phyloP scores from a whole-genome alignment of 2,888 invertebrate species.

The Apotomis turbidana region DNA sequence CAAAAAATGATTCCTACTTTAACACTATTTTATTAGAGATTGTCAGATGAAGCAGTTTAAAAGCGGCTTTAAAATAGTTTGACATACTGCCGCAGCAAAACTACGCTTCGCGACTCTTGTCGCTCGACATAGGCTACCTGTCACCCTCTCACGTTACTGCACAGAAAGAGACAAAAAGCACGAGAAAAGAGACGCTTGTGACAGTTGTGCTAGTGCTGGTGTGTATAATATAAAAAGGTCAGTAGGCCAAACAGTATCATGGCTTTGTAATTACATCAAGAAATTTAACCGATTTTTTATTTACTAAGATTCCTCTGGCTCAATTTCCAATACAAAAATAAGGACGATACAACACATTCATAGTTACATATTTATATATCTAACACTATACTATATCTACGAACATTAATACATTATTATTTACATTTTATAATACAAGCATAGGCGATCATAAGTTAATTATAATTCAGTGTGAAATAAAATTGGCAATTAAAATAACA shows the following conservation, averaged over 20 bases:
- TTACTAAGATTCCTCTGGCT: background rate
- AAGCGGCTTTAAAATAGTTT: background rate
- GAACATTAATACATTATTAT: conserved; percentile 14
- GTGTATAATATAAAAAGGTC: background rate
- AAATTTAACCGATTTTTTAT: background rate
- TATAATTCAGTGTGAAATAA: background rate
- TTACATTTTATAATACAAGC: conserved; percentile 25
- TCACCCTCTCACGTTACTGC: too few relatives aligned
- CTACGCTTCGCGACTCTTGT: too few relatives aligned
- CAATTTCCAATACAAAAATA: conserved; percentile 16
- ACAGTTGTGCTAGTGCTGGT: background rate
- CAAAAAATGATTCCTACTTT: too few relatives aligned
- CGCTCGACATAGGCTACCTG: too few relatives aligned
- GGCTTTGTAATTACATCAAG: too few relatives aligned
- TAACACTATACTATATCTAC: conserved; percentile 1
- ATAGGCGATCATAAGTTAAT: background rate
- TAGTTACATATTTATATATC: background rate
- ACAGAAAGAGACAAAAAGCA: too few relatives aligned
- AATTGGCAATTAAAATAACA: background rate
- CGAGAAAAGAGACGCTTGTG: too few relatives aligned
- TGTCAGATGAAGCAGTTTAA: too few relatives aligned
- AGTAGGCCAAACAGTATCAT: background rate
- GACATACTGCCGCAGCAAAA: background rate
- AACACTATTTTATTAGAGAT: too few relatives aligned
- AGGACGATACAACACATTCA: background rate